phyloP scores from a whole-genome alignment of 2,888 invertebrate species.

The Pterobdella sp. region DNA sequence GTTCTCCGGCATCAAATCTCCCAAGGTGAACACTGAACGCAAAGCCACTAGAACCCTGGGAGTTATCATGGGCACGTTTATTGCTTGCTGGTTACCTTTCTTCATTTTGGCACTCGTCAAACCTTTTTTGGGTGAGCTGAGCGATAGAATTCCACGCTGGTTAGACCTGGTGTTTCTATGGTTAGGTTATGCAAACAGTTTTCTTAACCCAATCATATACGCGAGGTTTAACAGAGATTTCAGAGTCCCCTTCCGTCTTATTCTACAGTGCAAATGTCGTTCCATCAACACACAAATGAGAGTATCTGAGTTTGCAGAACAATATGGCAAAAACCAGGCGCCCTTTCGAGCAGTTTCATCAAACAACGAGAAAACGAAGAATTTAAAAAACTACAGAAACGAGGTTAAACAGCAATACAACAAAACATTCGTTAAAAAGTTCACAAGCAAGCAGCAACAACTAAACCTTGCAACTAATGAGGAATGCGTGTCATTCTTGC shows the following conservation, averaged over 20 bases:
- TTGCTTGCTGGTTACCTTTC: slow-evolving; percentile 88
- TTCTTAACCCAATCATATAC: slow-evolving; percentile 90
- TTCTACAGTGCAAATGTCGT: slow-evolving; percentile 61
- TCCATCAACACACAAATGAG: slow-evolving; percentile 48
- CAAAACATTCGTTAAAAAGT: not conserved
- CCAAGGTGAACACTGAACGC: slow-evolving; percentile 57
- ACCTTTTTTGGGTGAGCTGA: slow-evolving; percentile 41
- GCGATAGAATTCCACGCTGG: slow-evolving; percentile 42
- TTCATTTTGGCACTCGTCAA: slow-evolving; percentile 79
- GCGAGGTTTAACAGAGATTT: slow-evolving; percentile 90
- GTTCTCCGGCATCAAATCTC: slow-evolving; percentile 4
- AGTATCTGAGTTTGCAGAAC: slow-evolving; percentile 48
- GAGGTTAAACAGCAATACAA: not conserved
- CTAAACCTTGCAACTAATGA: not conserved
- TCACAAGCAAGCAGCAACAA: not conserved
- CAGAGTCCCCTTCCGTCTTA: slow-evolving; percentile 88
- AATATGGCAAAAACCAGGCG: slow-evolving; percentile 42
- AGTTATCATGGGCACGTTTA: slow-evolving; percentile 89
- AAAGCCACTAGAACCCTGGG: slow-evolving; percentile 91
- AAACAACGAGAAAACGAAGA: not conserved
- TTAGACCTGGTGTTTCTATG: slow-evolving; percentile 45
- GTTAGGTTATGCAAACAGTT: slow-evolving; percentile 80
- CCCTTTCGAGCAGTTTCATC: not conserved
- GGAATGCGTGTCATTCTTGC: not conserved
- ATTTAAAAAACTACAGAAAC: too few relatives aligned